A percentile compares a stretch with the other conserved stretches of the same genome.
Conservation (phyloP, 2,113 vertebrate genomes). For the Mus musculus region DNA sequence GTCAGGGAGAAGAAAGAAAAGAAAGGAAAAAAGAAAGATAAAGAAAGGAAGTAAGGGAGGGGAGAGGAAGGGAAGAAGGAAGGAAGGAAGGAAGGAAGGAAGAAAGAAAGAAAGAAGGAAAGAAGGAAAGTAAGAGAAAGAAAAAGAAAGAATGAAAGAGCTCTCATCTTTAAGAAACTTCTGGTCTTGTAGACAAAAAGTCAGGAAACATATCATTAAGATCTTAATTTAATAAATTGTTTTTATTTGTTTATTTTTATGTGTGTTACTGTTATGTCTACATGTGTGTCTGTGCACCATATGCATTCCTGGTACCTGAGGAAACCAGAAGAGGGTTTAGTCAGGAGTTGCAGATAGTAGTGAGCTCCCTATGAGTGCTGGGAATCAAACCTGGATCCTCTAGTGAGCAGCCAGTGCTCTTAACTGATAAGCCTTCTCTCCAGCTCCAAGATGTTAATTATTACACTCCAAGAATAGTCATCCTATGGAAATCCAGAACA, state of each 20-base stretch:
- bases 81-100: too few species aligned
- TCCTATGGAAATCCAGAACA: background rate
- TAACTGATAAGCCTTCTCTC: background rate
- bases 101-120: background rate
- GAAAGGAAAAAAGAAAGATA: background rate
- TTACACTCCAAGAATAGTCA: background rate
- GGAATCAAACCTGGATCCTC: background rate
- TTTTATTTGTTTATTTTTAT: background rate
- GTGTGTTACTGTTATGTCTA: background rate
- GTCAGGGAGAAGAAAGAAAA: background rate
- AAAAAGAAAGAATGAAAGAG: background rate
- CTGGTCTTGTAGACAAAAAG: background rate
- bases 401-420: background rate
- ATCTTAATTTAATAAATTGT: background rate
- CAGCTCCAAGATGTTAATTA: background rate
- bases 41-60: background rate
- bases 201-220: constrained; percentile 1
- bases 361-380: background rate
- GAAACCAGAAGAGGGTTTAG: background rate
- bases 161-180: background rate
- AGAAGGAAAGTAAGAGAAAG: background rate
- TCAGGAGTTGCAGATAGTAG: background rate
- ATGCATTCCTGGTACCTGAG: background rate
- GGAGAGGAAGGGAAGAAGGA: background rate
- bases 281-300: background rate